Conservation (phyloP, 2,888 invertebrate genomes). For the Hypomecis punctinalis region DNA sequence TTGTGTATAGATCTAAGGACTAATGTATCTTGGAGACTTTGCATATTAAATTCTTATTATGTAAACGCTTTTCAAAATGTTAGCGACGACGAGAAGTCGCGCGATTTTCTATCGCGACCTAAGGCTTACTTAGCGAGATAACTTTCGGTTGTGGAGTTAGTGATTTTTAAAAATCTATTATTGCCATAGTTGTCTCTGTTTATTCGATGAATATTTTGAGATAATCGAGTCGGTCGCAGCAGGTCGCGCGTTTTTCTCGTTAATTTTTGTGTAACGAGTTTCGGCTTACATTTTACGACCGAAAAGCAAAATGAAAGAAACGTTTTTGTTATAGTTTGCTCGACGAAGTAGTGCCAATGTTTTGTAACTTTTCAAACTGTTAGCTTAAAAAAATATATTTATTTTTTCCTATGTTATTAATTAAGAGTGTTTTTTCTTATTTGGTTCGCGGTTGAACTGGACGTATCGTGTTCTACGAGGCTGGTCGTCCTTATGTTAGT, state of each 20-base stretch:
- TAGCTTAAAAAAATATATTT: constrained; percentile 54
- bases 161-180: constrained; percentile 13
- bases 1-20: constrained; percentile 32
- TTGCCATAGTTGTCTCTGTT: constrained; percentile 14
- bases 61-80: constrained; percentile 22
- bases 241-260: constrained; percentile 16
- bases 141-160: constrained; percentile 21
- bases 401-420: constrained; percentile 65
- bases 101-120: constrained; percentile 2
- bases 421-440: constrained; percentile 61
- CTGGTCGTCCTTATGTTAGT: constrained; percentile 48
- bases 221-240: not conserved
- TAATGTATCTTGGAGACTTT: constrained; percentile 25
- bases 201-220: constrained; percentile 1
- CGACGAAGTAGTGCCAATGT: constrained; percentile 44
- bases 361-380: constrained; percentile 41
- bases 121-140: constrained; percentile 2
- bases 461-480: constrained; percentile 41
- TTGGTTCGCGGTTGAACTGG: constrained; percentile 49
- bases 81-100: constrained; percentile 11
- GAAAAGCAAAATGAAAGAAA: constrained; percentile 14
- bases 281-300: constrained; percentile 6
- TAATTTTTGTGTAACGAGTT: not conserved
- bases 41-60: constrained; percentile 19
- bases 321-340: constrained; percentile 26